Base-by-base conservation (phyloP, 2,888 invertebrate species). In the Tetanocera ferruginea region DNA sequence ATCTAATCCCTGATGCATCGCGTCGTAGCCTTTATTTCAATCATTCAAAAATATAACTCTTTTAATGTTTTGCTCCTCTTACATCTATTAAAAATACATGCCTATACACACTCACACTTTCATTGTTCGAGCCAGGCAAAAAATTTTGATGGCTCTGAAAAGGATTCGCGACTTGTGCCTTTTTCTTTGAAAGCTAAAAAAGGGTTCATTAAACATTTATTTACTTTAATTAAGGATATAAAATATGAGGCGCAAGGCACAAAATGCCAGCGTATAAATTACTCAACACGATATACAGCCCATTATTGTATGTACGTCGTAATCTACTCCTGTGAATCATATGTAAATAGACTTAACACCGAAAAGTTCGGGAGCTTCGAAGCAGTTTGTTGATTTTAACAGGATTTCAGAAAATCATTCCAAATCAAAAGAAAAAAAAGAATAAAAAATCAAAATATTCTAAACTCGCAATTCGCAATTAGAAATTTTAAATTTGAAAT, bases 131-230 rank as follows among this genome's bases (percentile, higher is more conserved):
- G 52, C 17, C 2, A 49, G 1, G 6, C 52, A 3, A 5, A 23
- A 19, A 23, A 17, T 6, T n/a, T 19, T 9, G 19, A 55, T n/a
- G 55, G 8, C 9, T 19, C 23, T 55, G 6, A 8, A 19, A 11
- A 49, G 49, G 67, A 67, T 19, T 25, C n/a, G 5, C 43, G 17
- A 8, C 31, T n/a, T n/a, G 31, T 51, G 11, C 11, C 17, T 55
- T 28, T 11, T 64, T 43, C 70, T 72, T 57, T 60, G 19, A 37
- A 25, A 23, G 14, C 19, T 37, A 37, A 72, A 72, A 67, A 70
- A 70, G 43, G 43, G 17, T 70, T 62, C 70, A 76, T 76, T 76
- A 70, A 76, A 70, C 31, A 76, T 76, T 70, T 70, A 76, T 51
- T 4, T 34, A 62, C 49, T 52, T 76, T 70, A 37, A 76, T 76